Evolutionary conservation across 2,113 vertebrate species (phyloP).

Genomic region (Oreocharis arfaki): DNA sequence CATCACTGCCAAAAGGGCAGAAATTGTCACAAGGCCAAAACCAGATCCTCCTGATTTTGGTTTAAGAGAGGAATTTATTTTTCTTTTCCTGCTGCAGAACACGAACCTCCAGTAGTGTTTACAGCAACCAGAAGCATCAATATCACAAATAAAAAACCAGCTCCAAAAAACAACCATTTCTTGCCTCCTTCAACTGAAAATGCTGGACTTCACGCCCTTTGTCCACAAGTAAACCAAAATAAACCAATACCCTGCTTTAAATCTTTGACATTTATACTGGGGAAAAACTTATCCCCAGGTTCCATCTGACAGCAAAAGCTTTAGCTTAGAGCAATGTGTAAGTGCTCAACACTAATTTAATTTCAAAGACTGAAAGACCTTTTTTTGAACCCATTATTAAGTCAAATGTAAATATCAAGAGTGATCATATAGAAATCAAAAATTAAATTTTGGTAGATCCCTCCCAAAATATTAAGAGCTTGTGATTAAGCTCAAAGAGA

Average conservation of each 20-base stretch:
- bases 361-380: background rate
- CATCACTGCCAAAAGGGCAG: background rate
- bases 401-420: background rate
- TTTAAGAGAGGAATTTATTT: background rate
- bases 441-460: background rate
- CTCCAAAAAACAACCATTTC: background rate
- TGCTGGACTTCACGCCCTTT: background rate
- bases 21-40: background rate
- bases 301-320: background rate
- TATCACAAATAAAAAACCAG: background rate
- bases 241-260: background rate
- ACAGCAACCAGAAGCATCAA: background rate
- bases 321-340: background rate
- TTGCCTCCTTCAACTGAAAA: background rate
- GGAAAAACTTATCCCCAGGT: background rate
- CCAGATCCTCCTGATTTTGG: background rate
- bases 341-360: background rate
- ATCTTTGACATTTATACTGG: background rate
- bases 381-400: background rate
- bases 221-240: background rate
- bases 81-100: background rate
- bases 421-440: background rate
- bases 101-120: background rate
- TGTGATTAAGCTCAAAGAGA: background rate
- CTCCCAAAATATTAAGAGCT: background rate